Conservation (phyloP, 2,113 vertebrate genomes). For the Eulacestoma nigropectus region DNA sequence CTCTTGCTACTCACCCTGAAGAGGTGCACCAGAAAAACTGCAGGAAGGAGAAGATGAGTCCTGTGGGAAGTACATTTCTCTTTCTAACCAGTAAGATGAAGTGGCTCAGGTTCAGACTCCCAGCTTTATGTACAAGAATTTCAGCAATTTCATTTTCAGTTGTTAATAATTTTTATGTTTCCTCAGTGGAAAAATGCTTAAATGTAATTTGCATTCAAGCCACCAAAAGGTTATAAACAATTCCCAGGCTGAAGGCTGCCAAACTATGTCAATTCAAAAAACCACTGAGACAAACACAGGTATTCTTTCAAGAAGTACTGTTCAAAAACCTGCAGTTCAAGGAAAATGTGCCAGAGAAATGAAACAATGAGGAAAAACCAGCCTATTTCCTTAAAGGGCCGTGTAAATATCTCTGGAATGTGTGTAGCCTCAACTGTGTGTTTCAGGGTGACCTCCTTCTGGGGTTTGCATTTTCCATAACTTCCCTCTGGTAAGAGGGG, state of each 20-base stretch:
- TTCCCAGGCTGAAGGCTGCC: not conserved
- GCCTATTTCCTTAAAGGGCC: conserved; percentile 18
- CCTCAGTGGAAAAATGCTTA: not conserved
- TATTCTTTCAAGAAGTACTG: not conserved
- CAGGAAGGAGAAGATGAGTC: not conserved
- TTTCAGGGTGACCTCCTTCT: not conserved
- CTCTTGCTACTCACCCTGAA: not conserved
- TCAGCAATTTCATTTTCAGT: not conserved
- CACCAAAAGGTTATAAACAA: not conserved
- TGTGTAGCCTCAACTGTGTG: not conserved
- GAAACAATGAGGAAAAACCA: conserved; percentile 2
- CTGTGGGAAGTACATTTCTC: not conserved
- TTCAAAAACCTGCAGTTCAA: not conserved
- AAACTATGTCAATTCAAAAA: not conserved
- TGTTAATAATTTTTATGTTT: not conserved
- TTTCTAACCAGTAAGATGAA: not conserved
- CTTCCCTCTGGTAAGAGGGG: not conserved
- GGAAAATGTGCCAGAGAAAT: conserved; percentile 6
- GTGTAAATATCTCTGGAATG: conserved; percentile 29
- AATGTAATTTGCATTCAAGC: not conserved
- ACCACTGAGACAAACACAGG: not conserved
- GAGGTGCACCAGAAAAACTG: not conserved
- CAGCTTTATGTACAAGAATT: not conserved
- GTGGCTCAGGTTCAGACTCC: not conserved
- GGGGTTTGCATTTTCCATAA: not conserved